phyloP scores from a whole-genome alignment of 2,113 vertebrate genomes.

The Holacanthus passer region DNA sequence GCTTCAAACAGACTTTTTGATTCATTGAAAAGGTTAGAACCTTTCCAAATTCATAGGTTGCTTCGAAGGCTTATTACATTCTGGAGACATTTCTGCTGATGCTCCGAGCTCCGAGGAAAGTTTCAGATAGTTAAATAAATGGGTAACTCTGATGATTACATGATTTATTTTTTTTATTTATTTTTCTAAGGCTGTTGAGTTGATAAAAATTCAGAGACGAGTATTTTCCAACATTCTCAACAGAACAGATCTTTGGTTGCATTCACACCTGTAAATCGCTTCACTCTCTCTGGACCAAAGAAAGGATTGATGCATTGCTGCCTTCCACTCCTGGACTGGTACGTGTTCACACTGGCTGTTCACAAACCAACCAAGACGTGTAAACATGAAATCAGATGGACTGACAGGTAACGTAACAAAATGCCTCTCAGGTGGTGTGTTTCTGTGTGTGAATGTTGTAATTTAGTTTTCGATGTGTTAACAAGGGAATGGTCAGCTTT shows the following conservation, averaged over 20 bases:
- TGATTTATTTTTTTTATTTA: neutral
- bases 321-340: neutral
- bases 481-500: too few species aligned
- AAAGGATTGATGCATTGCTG: neutral
- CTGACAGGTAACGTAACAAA: too few species aligned
- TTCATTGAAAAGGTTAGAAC: conserved; percentile 49
- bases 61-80: conserved; percentile 40
- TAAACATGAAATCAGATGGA: neutral
- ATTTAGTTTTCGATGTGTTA: too few species aligned
- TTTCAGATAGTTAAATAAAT: conserved; percentile 10
- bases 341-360: neutral
- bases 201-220: neutral
- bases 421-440: too few species aligned
- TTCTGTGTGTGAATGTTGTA: too few species aligned
- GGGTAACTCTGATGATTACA: conserved; percentile 4
- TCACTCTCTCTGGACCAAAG: neutral
- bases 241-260: too few species aligned
- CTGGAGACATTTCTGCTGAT: conserved; percentile 17
- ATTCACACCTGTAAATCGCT: neutral
- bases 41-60: conserved; percentile 20
- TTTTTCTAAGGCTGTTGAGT: neutral
- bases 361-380: neutral
- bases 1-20: conserved; percentile 68
- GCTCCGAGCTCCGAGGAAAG: conserved; percentile 5
- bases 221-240: neutral